Percentiles rank a stretch among this genome's conserved stretches.
These are phyloP conservation scores for Syrrhaptes paradoxus DNA, from an alignment of 2,113 vertebrate genomes.

Conservation along the genomic window DNA sequence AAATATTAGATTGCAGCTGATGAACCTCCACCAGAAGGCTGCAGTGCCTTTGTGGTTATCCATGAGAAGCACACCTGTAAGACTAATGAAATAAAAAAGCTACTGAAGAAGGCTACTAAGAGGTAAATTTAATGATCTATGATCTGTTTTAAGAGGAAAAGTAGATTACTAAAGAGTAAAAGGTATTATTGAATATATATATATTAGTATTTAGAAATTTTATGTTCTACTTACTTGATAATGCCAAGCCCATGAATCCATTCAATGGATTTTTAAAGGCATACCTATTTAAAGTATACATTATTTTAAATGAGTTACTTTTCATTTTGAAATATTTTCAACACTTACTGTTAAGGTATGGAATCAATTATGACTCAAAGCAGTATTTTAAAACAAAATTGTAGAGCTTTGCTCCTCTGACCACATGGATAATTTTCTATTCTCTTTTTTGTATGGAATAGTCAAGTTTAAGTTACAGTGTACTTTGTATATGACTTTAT, in stretches of 20 bases:
- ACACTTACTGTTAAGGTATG: background rate
- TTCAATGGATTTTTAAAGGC: background rate
- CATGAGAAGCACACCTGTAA: constrained; percentile 90
- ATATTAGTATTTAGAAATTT: background rate
- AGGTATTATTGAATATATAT: background rate
- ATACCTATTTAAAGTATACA: background rate
- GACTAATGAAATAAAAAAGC: constrained; percentile 90
- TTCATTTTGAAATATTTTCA: background rate
- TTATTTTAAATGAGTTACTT: background rate
- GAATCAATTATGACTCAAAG: background rate
- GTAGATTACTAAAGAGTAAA: background rate
- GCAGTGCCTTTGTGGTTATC: constrained; percentile 89
- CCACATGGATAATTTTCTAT: background rate
- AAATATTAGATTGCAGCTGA: constrained; percentile 89
- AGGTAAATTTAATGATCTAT: constrained; percentile 79
- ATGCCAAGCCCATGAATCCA: background rate
- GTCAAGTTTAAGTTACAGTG: background rate
- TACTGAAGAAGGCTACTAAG: constrained; percentile 88
- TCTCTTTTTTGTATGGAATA: fast-evolving
- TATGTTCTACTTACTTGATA: background rate
- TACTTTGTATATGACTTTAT: background rate
- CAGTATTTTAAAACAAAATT: background rate
- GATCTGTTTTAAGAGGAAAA: background rate
- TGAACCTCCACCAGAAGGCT: constrained; percentile 89
- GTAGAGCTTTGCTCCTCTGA: background rate